These are phyloP conservation scores for Aquatica leii DNA, from an alignment of 2,888 invertebrate genomes.

Conservation along the genomic window DNA sequence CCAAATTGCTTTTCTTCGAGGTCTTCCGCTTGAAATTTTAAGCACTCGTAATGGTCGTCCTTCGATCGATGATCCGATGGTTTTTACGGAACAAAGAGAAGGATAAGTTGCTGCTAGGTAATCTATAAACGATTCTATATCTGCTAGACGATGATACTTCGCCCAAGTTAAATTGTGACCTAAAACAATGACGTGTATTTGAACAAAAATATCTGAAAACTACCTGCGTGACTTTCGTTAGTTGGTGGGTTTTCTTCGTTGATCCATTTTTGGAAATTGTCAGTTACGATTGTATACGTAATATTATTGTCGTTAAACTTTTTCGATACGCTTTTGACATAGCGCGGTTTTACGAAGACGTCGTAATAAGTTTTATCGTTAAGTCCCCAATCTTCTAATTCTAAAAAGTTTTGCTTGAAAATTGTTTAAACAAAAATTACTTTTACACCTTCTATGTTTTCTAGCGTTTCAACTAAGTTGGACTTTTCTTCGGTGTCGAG, in stretches of 20 bases:
- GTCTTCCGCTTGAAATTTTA: slow-evolving; percentile 74
- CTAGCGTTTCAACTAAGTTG: slow-evolving; percentile 63
- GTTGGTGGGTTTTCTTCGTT: slow-evolving; percentile 81
- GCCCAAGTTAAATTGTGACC: slow-evolving; percentile 77
- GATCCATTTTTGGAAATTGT: slow-evolving; percentile 80
- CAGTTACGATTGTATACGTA: slow-evolving; percentile 74
- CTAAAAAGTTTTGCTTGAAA: slow-evolving; percentile 1
- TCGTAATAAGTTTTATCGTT: slow-evolving; percentile 72
- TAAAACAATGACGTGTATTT: slow-evolving; percentile 30
- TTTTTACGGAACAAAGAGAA: slow-evolving; percentile 73
- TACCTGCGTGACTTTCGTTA: slow-evolving; percentile 71
- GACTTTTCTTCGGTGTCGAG: slow-evolving; percentile 64
- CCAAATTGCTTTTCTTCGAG: slow-evolving; percentile 72
- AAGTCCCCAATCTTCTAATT: slow-evolving; percentile 48
- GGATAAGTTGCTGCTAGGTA: slow-evolving; percentile 76
- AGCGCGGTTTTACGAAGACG: slow-evolving; percentile 73
- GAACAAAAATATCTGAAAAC: neutral
- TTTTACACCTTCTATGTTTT: slow-evolving; percentile 66
- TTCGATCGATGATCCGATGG: slow-evolving; percentile 78
- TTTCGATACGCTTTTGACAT: slow-evolving; percentile 69
- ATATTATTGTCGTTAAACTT: slow-evolving; percentile 71
- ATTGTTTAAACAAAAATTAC: neutral
- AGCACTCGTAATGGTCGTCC: slow-evolving; percentile 76
- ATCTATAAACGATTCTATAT: slow-evolving; percentile 76
- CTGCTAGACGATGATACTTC: slow-evolving; percentile 75